phyloP scores from a whole-genome alignment of 2,888 invertebrate genomes.

The Ornithoptera alexandrae region DNA sequence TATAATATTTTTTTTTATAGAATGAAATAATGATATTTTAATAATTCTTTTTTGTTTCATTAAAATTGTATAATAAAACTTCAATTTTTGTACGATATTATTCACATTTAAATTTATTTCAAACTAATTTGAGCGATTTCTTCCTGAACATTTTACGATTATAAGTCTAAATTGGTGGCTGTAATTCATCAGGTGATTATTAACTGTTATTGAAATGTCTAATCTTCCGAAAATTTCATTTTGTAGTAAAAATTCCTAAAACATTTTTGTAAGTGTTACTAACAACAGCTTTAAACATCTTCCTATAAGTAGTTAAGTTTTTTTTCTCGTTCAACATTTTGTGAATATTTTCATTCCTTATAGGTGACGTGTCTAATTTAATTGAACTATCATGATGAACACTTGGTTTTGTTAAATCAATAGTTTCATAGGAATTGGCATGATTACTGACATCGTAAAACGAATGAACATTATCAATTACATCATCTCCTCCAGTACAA shows the following conservation, averaged over 20 bases:
- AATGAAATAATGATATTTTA: no score
- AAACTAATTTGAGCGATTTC: no score
- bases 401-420: slow-evolving; percentile 44
- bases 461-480: slow-evolving; percentile 34
- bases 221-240: not conserved
- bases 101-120: no score
- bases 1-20: no score
- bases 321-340: slow-evolving; percentile 40
- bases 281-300: slow-evolving; percentile 46
- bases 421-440: slow-evolving; percentile 56
- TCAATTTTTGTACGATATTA: no score
- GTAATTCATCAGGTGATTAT: no score
- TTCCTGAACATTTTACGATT: no score
- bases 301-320: slow-evolving; percentile 44
- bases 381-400: slow-evolving; percentile 38
- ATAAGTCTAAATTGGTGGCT: no score
- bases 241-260: slow-evolving; percentile 28
- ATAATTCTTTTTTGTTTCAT: no score
- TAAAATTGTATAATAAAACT: no score
- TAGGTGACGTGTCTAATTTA: slow-evolving; percentile 55
- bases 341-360: slow-evolving; percentile 55
- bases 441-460: slow-evolving; percentile 38
- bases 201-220: not conserved
- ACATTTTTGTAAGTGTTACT: slow-evolving; percentile 53
- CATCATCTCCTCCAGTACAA: slow-evolving; percentile 52